A percentile compares a stretch with the other conserved stretches of the same genome.
Conservation (phyloP, 2,797 vertebrate genomes). For the Xiphorhynchus erythropygius region DNA sequence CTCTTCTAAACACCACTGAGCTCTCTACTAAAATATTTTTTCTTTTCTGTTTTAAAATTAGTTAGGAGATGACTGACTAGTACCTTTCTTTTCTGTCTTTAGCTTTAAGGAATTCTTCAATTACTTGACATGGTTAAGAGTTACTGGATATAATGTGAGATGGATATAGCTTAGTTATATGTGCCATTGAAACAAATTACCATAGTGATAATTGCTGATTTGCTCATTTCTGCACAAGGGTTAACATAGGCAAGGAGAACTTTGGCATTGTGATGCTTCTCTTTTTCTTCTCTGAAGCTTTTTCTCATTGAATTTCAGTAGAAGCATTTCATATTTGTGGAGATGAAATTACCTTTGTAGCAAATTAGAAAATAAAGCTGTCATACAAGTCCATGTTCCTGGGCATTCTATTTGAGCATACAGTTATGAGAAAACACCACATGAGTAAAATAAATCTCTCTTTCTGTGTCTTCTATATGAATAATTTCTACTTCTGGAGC, state of each 20-base stretch:
- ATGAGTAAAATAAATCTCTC: not conserved
- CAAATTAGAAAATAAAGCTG: not conserved
- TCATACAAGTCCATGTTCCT: not conserved
- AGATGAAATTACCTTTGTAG: not conserved
- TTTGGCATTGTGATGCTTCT: not conserved
- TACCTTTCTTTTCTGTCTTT: not conserved
- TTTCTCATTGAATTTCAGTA: not conserved
- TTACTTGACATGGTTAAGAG: not conserved
- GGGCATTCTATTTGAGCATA: not conserved
- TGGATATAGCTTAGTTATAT: not conserved
- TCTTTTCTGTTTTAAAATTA: not conserved
- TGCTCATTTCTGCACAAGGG: not conserved
- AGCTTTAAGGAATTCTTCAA: not conserved
- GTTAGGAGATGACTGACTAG: not conserved
- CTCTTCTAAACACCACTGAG: not conserved
- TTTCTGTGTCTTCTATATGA: not conserved
- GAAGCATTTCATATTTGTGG: not conserved
- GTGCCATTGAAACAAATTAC: not conserved
- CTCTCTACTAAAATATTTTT: not conserved
- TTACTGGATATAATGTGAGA: not conserved
- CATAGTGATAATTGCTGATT: not conserved
- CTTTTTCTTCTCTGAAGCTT: not conserved
- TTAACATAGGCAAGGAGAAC: not conserved
- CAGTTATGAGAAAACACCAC: not conserved
- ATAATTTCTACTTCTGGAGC: not conserved